Evolutionary conservation across 2,797 vertebrate genomes (phyloP), one percentile per base, ranked within the genome.

Genomic region (Okamejei kenojei): DNA sequence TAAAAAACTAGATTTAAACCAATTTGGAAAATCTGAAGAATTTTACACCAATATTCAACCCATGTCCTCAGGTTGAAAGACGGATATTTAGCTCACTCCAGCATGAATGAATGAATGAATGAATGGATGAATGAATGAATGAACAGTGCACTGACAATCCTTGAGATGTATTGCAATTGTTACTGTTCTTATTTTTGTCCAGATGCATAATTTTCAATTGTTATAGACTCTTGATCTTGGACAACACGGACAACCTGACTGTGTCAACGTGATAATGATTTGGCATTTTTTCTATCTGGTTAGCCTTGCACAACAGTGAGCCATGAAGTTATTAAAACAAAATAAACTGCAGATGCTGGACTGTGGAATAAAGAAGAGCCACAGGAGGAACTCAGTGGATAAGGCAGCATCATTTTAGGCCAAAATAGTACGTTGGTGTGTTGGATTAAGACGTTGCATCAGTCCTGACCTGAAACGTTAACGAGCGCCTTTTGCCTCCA

Each of bases 221-320:
- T 15, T 86, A 17, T 86, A n/a, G 58, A 11, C 82, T 45, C 45
- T 38, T 91, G 71, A 91, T 74, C 68, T 91, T 91, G 35, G 71
- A 38, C 32, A 71, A 68, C 71, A 35, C 45, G 13, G 21, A 91
- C 1, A 65, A 91, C 35, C 38, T 91, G 38, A 91, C 38, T 65
- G 73, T 91, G 19, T 91, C 90, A 91, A 91, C 68, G 68, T 74
- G 90, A 65, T 91, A 91, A 91, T 91, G 90, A 91, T 74, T 65
- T 91, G 90, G 68, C 68, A 71, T 91, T 91, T 65, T 38, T 90
- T 73, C 32, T 73, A 54, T 73, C 71, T 91, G 90, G 35, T 35
- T 71, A 71, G 88, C 65, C 88, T 73, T 13, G 65, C 35, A 73
- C 68, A 45, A 35, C 68, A 91, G 11, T 45, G 90, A 65, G 35